Percentiles rank a stretch among this genome's conserved stretches.
phyloP scores from a whole-genome alignment of 2,888 invertebrate species.

The Himalopsyche kuldschensis region DNA sequence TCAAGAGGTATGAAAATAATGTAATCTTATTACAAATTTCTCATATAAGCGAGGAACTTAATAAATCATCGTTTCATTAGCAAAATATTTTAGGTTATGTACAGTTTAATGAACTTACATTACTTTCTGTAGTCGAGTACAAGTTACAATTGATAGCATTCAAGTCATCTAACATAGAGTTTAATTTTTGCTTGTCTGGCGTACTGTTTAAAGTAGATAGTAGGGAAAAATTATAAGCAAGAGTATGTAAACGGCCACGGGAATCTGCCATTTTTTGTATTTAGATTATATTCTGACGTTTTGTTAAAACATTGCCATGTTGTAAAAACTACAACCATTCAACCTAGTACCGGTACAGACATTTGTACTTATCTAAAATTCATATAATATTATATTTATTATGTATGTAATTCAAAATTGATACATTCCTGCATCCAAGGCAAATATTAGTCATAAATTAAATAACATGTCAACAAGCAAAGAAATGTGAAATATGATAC shows the following conservation, averaged over 20 bases:
- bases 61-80: slow-evolving; percentile 48
- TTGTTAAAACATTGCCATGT: background rate
- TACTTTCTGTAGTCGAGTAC: slow-evolving; percentile 42
- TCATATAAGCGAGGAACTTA: slow-evolving; percentile 30
- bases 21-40: too few relatives aligned
- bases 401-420: too few relatives aligned
- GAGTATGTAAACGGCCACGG: slow-evolving; percentile 1
- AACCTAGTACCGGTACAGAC: too few relatives aligned
- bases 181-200: slow-evolving; percentile 56
- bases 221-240: slow-evolving; percentile 46
- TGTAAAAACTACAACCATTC: too few relatives aligned
- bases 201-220: slow-evolving; percentile 51
- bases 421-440: too few relatives aligned
- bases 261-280: slow-evolving; percentile 14
- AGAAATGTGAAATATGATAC: too few relatives aligned
- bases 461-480: too few relatives aligned
- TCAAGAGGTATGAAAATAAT: too few relatives aligned
- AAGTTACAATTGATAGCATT: slow-evolving; percentile 63
- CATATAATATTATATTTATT: too few relatives aligned
- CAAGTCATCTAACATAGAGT: slow-evolving; percentile 62
- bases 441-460: too few relatives aligned
- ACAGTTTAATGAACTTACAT: slow-evolving; percentile 42
- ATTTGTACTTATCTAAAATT: too few relatives aligned
- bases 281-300: background rate
- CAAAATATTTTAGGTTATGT: slow-evolving; percentile 42